Evolutionary conservation across 2,888 invertebrate genomes (phyloP).

Genomic region (Phoenoteleia sp.): DNA sequence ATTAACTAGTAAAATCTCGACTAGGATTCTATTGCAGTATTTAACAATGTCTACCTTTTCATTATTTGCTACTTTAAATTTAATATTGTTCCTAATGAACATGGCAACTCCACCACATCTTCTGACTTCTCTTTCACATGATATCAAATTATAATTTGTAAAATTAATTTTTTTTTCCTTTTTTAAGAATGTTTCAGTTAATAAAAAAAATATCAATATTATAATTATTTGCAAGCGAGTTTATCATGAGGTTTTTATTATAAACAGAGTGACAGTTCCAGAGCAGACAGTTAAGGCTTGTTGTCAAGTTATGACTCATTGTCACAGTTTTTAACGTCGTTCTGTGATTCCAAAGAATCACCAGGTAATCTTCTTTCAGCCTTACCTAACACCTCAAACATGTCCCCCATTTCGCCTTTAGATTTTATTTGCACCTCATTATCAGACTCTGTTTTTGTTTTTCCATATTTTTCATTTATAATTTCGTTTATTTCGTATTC

Average conservation of each 20-base stretch:
- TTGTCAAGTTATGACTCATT: neutral
- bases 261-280: neutral
- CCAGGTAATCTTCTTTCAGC: too few species aligned
- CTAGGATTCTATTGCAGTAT: neutral
- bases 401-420: too few species aligned
- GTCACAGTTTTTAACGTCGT: neutral
- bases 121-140: neutral
- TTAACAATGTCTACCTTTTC: neutral
- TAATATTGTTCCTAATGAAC: neutral
- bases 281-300: too few species aligned
- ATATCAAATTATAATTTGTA: neutral
- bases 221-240: neutral
- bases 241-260: neutral
- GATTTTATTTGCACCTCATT: too few species aligned
- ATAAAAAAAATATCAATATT: slow-evolving; percentile 9
- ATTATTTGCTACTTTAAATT: neutral
- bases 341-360: neutral
- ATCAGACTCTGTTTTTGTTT: too few species aligned
- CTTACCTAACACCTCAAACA: too few species aligned
- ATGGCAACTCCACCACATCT: neutral
- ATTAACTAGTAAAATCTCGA: too few species aligned
- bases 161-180: neutral
- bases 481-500: too few species aligned
- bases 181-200: slow-evolving; percentile 11
- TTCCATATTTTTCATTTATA: too few species aligned